Evolutionary conservation across 2,888 invertebrate genomes (phyloP), one percentile per base, ranked within the genome.

Genomic region (Dolichopus griseipennis): DNA sequence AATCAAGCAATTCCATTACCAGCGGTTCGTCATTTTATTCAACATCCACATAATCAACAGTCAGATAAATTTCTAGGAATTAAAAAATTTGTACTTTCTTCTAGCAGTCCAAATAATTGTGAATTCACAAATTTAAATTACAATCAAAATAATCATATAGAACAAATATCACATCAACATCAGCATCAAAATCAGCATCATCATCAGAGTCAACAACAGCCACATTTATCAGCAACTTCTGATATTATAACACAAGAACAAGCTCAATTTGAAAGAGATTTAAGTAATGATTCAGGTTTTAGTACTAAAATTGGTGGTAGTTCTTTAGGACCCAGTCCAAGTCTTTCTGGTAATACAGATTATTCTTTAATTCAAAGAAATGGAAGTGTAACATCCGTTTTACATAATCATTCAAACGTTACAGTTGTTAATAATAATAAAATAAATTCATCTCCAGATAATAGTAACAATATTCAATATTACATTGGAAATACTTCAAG

Each of bases 281-380:
- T 88, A 0, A 92, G 90, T 77, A 91, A 92, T 72, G 93, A 93
- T 80, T 92, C 92, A 0, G 93, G 93, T 1, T 93, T 93, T 78
- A 91, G 91, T 74, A 92, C 92, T 61, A 89, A 91, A 76, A 89
- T 91, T 73, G 91, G 90, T 72, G 90, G 90, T 0, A 90, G 90
- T 72, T 89, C 90, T 9, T 88, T 90, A 75, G 90, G 90, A 0
- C 89, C 90, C 37, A 90, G 90, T n/a, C 90, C 90, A 2, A 89
- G 89, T 77, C 83, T 90, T 65, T 89, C 89, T 52, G 87, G 87
- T 0, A 72, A 73, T 65, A 73, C 72, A 2, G 74, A 74, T 63
- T 73, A 69, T 43, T 71, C 69, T 15, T 64, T 69, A 22, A 70
- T 72, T 64, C 70, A 69, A 66, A 65, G 67, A n/a, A 68, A 70